These are phyloP conservation scores for Cyrtonyx montezumae DNA, from an alignment of 2,113 vertebrate species.

Conservation along the genomic window DNA sequence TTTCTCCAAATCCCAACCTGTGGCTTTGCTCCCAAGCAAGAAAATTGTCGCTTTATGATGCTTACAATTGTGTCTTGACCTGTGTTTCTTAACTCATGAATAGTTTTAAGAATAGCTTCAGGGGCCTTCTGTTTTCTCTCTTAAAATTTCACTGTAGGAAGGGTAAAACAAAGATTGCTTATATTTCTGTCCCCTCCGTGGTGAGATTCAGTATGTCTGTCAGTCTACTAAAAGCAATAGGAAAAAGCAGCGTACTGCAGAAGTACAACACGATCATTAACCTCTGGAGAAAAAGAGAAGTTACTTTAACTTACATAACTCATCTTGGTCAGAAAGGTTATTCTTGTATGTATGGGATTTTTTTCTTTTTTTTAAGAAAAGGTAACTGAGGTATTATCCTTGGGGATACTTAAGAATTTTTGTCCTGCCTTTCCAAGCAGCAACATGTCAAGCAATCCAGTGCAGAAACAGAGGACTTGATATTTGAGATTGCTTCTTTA, in stretches of 20 bases:
- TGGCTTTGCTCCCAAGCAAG: background rate
- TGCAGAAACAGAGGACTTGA: background rate
- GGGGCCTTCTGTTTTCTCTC: background rate
- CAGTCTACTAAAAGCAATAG: background rate
- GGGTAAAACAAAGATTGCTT: background rate
- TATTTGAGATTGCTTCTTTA: background rate
- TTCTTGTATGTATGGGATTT: background rate
- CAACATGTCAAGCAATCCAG: background rate
- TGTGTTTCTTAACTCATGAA: background rate
- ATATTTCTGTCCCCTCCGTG: background rate
- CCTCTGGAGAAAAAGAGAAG: background rate
- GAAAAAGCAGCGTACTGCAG: background rate
- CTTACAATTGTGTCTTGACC: background rate
- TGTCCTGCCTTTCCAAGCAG: background rate
- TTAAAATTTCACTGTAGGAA: background rate
- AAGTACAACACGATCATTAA: background rate
- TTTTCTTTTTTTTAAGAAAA: background rate
- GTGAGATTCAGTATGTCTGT: background rate
- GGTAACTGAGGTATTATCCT: background rate
- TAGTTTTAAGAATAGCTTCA: background rate
- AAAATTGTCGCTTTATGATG: background rate
- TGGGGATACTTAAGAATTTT: background rate
- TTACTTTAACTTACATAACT: background rate
- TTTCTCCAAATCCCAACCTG: background rate
- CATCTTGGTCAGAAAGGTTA: background rate